Conservation (phyloP, 2,113 vertebrate genomes). For the Aptenodytes forsteri region DNA sequence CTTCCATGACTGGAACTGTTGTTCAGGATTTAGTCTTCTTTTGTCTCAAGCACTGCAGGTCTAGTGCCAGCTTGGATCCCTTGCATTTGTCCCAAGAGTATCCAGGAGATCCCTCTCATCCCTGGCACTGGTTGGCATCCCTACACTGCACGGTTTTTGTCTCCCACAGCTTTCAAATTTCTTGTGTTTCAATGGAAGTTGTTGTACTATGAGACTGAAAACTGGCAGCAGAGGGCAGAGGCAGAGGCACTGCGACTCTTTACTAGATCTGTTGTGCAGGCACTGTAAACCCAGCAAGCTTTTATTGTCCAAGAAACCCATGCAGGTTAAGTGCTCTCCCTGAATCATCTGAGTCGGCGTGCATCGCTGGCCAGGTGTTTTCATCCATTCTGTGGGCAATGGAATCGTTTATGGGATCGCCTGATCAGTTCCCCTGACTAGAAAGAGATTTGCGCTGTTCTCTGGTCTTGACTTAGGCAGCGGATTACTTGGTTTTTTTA, state of each 20-base stretch:
- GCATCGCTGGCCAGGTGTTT: not conserved
- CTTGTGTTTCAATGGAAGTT: not conserved
- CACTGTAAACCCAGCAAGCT: not conserved
- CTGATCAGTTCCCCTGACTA: not conserved
- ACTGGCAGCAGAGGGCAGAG: not conserved
- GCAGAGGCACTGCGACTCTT: not conserved
- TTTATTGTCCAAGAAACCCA: not conserved
- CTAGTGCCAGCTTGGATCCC: not conserved
- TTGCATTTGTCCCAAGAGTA: not conserved
- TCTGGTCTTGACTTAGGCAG: not conserved
- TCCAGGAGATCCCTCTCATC: not conserved
- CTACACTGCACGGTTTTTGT: not conserved
- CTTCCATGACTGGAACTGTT: not conserved
- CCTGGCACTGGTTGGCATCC: not conserved
- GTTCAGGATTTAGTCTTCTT: not conserved
- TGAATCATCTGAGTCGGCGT: not conserved
- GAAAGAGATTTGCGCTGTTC: not conserved
- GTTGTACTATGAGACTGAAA: not conserved
- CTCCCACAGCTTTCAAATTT: not conserved
- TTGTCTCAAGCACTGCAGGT: not conserved
- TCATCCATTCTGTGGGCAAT: not conserved
- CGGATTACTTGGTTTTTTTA: fast-evolving
- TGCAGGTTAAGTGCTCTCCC: not conserved
- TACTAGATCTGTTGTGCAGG: not conserved
- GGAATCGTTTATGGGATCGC: not conserved